Conservation (phyloP, 2,888 invertebrate genomes). For the Pedicia rivosa region DNA sequence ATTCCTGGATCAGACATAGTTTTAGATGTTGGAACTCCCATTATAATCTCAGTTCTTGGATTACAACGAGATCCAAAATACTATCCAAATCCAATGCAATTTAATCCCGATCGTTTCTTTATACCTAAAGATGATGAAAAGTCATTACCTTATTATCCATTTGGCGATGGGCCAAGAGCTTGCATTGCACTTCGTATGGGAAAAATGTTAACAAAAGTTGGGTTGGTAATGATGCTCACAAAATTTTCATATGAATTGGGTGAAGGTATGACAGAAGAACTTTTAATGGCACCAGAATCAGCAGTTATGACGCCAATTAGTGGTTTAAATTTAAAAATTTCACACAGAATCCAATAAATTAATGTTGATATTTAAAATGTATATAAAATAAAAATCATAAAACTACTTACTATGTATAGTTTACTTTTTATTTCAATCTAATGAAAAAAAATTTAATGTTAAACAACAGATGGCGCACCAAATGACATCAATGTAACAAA, state of each 20-base stretch:
- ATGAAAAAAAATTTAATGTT: too few species aligned
- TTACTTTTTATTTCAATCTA: too few species aligned
- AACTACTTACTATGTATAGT: too few species aligned
- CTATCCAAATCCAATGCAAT: conserved; percentile 6
- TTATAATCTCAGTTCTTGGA: conserved; percentile 4
- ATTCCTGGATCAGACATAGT: conserved; percentile 1
- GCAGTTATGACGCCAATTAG: neutral
- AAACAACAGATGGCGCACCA: too few species aligned
- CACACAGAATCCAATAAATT: too few species aligned
- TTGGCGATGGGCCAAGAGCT: conserved; percentile 8
- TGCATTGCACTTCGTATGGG: conserved; percentile 6
- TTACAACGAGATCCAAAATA: conserved; percentile 7
- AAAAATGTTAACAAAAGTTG: neutral
- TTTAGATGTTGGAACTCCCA: conserved; percentile 1
- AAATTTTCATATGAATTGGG: conserved; percentile 1
- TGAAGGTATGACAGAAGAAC: neutral
- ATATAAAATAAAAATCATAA: too few species aligned
- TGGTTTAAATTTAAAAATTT: neutral
- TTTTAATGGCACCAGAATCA: conserved; percentile 1
- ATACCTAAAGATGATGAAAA: neutral
- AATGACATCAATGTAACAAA: too few species aligned
- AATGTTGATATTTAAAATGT: too few species aligned
- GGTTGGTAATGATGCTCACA: neutral
- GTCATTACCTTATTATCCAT: conserved; percentile 6
- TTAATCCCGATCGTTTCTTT: conserved; percentile 6